Evolutionary conservation across 2,797 vertebrate genomes (phyloP), one percentile per base, ranked within the genome.

Genomic region (Remorina albescens): DNA sequence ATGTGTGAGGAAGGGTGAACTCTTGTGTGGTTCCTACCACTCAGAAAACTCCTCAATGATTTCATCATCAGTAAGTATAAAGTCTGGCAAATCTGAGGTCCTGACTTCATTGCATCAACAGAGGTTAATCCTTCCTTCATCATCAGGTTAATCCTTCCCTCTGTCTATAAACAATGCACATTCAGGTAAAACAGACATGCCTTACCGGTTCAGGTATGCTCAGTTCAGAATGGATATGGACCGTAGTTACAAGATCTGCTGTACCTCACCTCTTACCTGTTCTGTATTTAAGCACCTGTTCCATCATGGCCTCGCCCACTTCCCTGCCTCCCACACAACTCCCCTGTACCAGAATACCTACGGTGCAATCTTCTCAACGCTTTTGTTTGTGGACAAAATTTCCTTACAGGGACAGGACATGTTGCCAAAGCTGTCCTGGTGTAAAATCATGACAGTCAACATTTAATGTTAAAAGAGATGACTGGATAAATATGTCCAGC

Each of bases 281-380:
- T 42, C 30, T 1, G 2, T 71, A 84, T 94, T 95, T 94, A 95
- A 94, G 86, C 85, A 91, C 87, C 86, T 85, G 86, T 25, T 66
- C 71, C 39, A 12, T 53, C 57, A 71, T 1, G 19, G 78, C 1
- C 86, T 86, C 87, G 67, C 86, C 93, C 82, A 42, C 66, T 32
- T 12, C 54, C 55, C 55, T 34, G 39, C 28, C 54, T 8, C 51
- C 30, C 67, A 26, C 18, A 1, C 4, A 1, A 26, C 26, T 18
- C 13, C 37, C 53, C 26, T 65, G 58, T 76, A 56, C 64, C 49
- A 67, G 80, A 91, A 90, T 85, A 78, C 47, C 16, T 23, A 6
- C 50, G 56, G 74, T 51, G 46, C 32, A 28, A 37, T 26, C 39
- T 42, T 5, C 13, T 30, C 0, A 16, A 63, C 15, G 23, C n/a